Evolutionary conservation across 2,888 invertebrate genomes (phyloP).

Genomic region (Drosophila yooni): DNA sequence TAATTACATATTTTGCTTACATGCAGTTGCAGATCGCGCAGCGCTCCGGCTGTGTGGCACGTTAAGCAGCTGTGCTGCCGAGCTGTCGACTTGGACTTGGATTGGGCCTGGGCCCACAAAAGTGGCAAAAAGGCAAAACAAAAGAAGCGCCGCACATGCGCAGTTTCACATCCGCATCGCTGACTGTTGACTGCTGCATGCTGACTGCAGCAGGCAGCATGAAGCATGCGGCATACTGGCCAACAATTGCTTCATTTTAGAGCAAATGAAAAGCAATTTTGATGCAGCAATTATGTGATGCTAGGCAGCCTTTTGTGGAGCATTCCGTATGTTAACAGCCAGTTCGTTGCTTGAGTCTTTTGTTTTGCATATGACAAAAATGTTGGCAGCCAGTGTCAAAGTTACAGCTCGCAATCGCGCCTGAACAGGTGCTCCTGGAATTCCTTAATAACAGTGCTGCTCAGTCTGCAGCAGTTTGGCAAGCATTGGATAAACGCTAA

Average conservation of each 20-base stretch:
- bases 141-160: constrained; percentile 74
- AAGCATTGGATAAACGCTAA: neutral
- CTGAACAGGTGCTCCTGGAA: constrained; percentile 29
- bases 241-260: constrained; percentile 76
- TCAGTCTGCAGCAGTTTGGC: constrained; percentile 4
- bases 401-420: constrained; percentile 5
- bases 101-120: constrained; percentile 48
- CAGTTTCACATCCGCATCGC: constrained; percentile 76
- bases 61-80: constrained; percentile 66
- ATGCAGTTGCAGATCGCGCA: constrained; percentile 41
- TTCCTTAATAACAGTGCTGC: constrained; percentile 23
- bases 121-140: constrained; percentile 71
- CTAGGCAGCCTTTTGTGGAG: constrained; percentile 18
- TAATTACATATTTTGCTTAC: constrained; percentile 72
- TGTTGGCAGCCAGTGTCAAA: constrained; percentile 53
- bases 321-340: constrained; percentile 11
- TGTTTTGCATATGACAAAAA: constrained; percentile 72
- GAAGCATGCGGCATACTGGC: constrained; percentile 15
- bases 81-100: constrained; percentile 27
- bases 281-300: constrained; percentile 67
- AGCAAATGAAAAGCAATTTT: constrained; percentile 78
- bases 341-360: constrained; percentile 71
- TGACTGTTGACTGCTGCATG: constrained; percentile 31
- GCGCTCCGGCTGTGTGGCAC: constrained; percentile 61
- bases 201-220: constrained; percentile 10